A percentile compares a stretch with the other conserved stretches of the same genome.
phyloP scores from a whole-genome alignment of 2,888 invertebrate species.

The Minunthozetes semirufus region DNA sequence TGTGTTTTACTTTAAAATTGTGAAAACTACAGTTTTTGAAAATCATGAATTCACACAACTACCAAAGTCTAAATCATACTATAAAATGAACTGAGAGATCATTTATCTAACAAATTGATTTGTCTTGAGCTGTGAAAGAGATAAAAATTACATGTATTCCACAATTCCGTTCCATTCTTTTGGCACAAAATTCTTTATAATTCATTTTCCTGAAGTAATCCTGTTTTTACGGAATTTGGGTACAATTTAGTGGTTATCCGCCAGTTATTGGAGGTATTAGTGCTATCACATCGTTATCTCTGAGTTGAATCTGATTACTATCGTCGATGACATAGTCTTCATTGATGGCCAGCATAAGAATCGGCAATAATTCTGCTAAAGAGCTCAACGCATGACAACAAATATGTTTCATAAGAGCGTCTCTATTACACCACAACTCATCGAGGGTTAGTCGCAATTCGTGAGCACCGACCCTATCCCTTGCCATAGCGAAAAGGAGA shows the following conservation, averaged over 20 bases:
- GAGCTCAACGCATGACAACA: background rate
- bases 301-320: background rate
- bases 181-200: too few relatives aligned
- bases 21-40: too few relatives aligned
- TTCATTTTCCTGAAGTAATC: background rate
- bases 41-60: too few relatives aligned
- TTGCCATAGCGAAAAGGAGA: conserved; percentile 30
- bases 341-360: conserved; percentile 32
- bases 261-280: conserved; percentile 35
- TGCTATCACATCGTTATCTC: conserved; percentile 17
- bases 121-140: too few relatives aligned
- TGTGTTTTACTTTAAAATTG: too few relatives aligned
- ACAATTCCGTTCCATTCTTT: too few relatives aligned
- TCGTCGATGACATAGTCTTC: conserved; percentile 11
- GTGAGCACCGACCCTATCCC: background rate
- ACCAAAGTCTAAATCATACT: too few relatives aligned
- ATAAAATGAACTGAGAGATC: too few relatives aligned
- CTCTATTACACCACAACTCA: conserved; percentile 8
- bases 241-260: background rate
- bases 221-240: background rate
- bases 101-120: too few relatives aligned
- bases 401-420: background rate
- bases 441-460: background rate
- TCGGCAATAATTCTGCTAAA: conserved; percentile 7
- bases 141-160: too few relatives aligned